Evolutionary conservation across 2,797 vertebrate species (phyloP).

Genomic region (Sebastes aleutianus): DNA sequence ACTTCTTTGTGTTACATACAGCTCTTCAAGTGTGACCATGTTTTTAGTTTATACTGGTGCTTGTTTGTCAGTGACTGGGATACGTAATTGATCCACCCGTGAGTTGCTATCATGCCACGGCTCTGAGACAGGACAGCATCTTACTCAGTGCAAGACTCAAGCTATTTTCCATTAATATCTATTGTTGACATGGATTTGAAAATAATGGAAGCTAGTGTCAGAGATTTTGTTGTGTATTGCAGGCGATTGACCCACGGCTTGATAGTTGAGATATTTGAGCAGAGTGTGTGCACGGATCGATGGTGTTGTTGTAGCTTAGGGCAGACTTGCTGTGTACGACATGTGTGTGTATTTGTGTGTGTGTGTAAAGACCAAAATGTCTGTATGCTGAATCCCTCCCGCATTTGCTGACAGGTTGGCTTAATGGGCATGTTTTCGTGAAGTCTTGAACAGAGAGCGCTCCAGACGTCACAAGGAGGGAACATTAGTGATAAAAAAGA

Average conservation of each 20-base stretch:
- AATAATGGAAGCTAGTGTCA: conserved; percentile 27
- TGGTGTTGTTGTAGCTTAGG: conserved; percentile 34
- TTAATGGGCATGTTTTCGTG: background rate
- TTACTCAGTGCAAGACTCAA: background rate
- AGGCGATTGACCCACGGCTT: conserved; percentile 46
- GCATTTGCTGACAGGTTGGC: conserved; percentile 3
- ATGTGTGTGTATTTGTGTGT: background rate
- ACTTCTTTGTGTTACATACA: background rate
- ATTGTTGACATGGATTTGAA: conserved; percentile 42
- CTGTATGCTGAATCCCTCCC: background rate
- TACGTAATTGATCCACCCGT: background rate
- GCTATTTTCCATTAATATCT: conserved; percentile 7
- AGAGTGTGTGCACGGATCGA: conserved; percentile 31
- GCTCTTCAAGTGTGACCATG: background rate
- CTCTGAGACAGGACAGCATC: background rate
- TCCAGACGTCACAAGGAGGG: background rate
- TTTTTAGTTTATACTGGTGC: background rate
- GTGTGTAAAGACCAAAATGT: background rate
- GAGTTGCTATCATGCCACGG: background rate
- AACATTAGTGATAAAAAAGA: background rate
- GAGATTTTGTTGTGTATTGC: conserved; percentile 31
- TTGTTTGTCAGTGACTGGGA: background rate
- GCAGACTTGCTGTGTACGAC: conserved; percentile 6
- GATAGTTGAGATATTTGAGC: conserved; percentile 44
- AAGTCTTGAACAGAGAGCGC: background rate